phyloP scores from a whole-genome alignment of 2,113 vertebrate genomes.

The Eulemur rufifrons region DNA sequence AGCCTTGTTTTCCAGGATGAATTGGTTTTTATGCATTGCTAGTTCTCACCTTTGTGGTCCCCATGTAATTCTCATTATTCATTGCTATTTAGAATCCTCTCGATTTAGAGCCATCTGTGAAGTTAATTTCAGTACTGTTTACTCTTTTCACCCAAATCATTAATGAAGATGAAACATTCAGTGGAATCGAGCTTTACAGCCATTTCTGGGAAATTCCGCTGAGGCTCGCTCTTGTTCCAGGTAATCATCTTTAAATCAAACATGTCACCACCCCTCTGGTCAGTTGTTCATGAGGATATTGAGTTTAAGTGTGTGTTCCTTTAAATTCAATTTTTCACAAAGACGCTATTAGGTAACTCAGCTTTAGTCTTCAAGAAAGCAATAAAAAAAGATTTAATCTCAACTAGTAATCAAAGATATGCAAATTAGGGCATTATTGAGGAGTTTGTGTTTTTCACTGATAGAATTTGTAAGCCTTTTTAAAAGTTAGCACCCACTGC shows the following conservation, averaged over 20 bases:
- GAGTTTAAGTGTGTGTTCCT: background rate
- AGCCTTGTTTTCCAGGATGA: slow-evolving; percentile 1
- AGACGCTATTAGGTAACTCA: background rate
- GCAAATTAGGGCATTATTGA: slow-evolving; percentile 1
- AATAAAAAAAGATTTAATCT: slow-evolving; percentile 7
- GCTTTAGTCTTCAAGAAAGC: background rate
- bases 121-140: slow-evolving; percentile 80
- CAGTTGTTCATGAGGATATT: background rate
- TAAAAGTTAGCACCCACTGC: background rate
- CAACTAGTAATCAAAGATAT: background rate
- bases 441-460: slow-evolving; percentile 12
- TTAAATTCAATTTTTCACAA: slow-evolving; percentile 33
- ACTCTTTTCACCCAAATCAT: slow-evolving; percentile 70
- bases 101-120: slow-evolving; percentile 79
- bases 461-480: slow-evolving; percentile 38
- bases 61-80: slow-evolving; percentile 76
- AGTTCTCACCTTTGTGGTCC: slow-evolving; percentile 34
- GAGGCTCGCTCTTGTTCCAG: slow-evolving; percentile 31
- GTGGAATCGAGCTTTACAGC: slow-evolving; percentile 50
- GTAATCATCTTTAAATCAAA: slow-evolving; percentile 38
- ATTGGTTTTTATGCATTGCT: background rate
- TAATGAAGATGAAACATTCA: slow-evolving; percentile 64
- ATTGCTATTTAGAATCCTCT: slow-evolving; percentile 77
- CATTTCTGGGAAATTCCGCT: slow-evolving; percentile 38
- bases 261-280: background rate